Evolutionary conservation across 2,113 vertebrate genomes (phyloP), one percentile per base, ranked within the genome.

Genomic region (Ochotona curzoniae): DNA sequence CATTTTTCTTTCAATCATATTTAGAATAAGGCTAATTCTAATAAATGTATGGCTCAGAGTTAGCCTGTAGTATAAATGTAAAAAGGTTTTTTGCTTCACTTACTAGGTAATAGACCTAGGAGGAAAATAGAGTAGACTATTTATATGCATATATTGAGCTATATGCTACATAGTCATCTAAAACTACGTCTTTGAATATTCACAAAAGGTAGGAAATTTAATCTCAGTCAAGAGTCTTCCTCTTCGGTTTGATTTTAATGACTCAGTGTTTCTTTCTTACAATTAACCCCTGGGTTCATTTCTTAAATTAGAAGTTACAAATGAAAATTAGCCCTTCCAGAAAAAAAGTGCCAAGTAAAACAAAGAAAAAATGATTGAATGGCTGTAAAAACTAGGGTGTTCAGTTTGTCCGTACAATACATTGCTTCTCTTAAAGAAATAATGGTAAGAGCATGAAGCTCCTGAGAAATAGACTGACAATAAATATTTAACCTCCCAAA

Each of bases 11-110:
- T 92, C 32, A 67, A 32, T 91, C n/a, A 75, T 66, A 92, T 70
- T 84, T 91, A 96, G 35, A 92, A 90, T 66, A 73, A 95, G 69
- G 7, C 5, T 94, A 75, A 88, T 70, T 91, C 67, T 82, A 88
- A 73, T 73, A 74, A 90, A 57, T 23, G 1, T 49, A 28, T 75
- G 32, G 21, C 93, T 96, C 21, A 38, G n/a, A 91, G 15, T 95
- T 92, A 89, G 79, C 91, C 57, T 30, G 26, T 25, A 66, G 32
- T 63, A 81, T 78, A 84, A 38, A 13, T 71, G 21, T 92, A 74
- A 78, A n/a, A 61, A 6, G 8, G 4, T 1, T 5, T 93, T 93
- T 92, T 8, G 2, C 70, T 83, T 93, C 21, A 44, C 82, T 80
- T 86, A 5, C 44, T 69, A 26, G 78, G 28, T 73, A 91, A 82